Conservation (phyloP, 92 coral and sea anemone genomes). For the Epizoanthus rinbou region DNA sequence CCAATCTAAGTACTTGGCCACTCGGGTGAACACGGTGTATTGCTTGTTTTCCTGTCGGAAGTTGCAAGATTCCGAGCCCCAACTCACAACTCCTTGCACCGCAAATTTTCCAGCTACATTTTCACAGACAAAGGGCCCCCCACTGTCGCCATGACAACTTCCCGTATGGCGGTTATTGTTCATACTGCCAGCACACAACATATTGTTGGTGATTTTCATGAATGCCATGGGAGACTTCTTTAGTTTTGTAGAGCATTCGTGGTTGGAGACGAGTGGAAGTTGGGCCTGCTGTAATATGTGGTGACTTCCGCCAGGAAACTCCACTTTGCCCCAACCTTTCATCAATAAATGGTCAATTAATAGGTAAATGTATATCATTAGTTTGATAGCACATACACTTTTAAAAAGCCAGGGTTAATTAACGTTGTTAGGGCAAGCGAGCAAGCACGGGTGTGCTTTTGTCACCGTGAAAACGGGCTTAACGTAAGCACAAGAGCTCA, state of each 20-base stretch:
- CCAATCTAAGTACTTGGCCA: constrained; percentile 22
- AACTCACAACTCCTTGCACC: constrained; percentile 24
- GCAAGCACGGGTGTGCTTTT: too few relatives aligned
- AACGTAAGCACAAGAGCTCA: too few relatives aligned
- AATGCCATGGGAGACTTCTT: constrained; percentile 6
- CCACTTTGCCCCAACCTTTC: constrained; percentile 38
- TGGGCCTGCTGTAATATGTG: constrained; percentile 25
- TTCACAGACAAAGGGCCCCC: constrained; percentile 37
- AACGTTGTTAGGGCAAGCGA: too few relatives aligned
- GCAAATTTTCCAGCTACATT: constrained; percentile 37
- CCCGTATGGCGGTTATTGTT: constrained; percentile 1
- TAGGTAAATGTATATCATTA: neutral
- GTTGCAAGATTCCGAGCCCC: constrained; percentile 38
- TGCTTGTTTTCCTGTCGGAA: constrained; percentile 37
- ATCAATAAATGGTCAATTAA: neutral
- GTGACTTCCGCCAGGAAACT: constrained; percentile 42
- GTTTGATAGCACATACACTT: too few relatives aligned
- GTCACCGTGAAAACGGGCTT: too few relatives aligned
- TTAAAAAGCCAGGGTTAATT: too few relatives aligned
- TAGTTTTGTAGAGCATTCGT: constrained; percentile 13
- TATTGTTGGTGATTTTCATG: constrained; percentile 17
- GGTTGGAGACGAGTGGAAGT: constrained; percentile 34
- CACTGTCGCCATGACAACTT: constrained; percentile 40
- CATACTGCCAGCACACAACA: constrained; percentile 25
- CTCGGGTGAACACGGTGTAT: constrained; percentile 39